Evolutionary conservation across 2,888 invertebrate genomes (phyloP).

Genomic region (Amphipyra berbera): DNA sequence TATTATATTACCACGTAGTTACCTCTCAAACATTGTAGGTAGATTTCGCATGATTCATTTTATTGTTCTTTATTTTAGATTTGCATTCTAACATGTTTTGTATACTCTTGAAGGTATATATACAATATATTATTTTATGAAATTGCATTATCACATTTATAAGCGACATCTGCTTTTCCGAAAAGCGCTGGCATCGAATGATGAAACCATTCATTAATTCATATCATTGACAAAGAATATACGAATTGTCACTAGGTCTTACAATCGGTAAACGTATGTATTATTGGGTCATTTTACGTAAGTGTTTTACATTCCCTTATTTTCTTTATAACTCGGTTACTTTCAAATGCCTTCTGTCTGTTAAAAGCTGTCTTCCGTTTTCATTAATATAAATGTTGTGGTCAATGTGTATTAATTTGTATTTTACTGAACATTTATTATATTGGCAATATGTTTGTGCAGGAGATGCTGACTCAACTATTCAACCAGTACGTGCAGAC

Average conservation of each 20-base stretch:
- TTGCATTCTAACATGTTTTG: background rate
- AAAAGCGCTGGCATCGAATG: background rate
- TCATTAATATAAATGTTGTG: background rate
- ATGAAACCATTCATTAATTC: background rate
- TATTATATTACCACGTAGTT: background rate
- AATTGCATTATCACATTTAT: background rate
- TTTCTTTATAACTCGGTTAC: conserved; percentile 1
- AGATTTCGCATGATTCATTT: conserved; percentile 11
- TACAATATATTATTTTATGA: background rate
- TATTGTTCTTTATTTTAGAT: background rate
- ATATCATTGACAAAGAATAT: conserved; percentile 16
- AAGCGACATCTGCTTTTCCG: conserved; percentile 23
- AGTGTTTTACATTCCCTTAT: conserved; percentile 7
- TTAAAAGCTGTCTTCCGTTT: background rate
- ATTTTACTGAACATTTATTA: background rate
- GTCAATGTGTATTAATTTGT: conserved; percentile 4
- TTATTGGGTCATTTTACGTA: conserved; percentile 18
- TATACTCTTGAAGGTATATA: background rate
- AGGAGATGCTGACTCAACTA: conserved; percentile 83
- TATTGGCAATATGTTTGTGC: conserved; percentile 26
- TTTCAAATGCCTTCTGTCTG: background rate
- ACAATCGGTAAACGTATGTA: conserved; percentile 41
- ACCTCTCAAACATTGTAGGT: conserved; percentile 1
- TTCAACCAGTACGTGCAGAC: conserved; percentile 81
- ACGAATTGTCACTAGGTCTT: conserved; percentile 47